Evolutionary conservation across 2,888 invertebrate genomes (phyloP).

Genomic region (Ganaspis brasiliensis): DNA sequence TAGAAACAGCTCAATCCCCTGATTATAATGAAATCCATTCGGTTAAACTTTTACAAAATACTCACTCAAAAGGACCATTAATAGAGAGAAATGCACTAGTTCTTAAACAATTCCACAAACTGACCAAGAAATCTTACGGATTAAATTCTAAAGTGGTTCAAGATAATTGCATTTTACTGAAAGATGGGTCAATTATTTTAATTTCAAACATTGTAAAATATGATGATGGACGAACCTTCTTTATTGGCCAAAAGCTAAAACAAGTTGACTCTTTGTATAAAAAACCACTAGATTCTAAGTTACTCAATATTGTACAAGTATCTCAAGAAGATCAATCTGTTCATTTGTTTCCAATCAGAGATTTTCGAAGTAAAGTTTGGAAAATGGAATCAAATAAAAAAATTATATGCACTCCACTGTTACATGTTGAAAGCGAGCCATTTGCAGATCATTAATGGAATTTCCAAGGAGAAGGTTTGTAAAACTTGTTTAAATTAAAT

Average conservation of each 20-base stretch:
- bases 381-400: too few relatives aligned
- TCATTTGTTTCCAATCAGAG: too few relatives aligned
- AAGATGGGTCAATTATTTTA: not conserved
- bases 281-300: not conserved
- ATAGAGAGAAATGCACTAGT: not conserved
- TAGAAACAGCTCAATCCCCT: not conserved
- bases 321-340: too few relatives aligned
- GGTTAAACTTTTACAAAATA: not conserved
- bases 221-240: not conserved
- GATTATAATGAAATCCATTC: not conserved
- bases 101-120: not conserved
- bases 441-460: too few relatives aligned
- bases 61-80: not conserved
- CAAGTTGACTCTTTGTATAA: not conserved
- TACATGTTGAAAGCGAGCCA: too few relatives aligned
- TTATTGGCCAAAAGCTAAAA: not conserved
- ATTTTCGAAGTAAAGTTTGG: too few relatives aligned
- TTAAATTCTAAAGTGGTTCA: not conserved
- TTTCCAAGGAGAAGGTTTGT: too few relatives aligned
- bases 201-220: not conserved
- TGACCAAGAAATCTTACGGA: not conserved
- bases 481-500: too few relatives aligned
- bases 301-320: not conserved
- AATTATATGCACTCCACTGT: too few relatives aligned
- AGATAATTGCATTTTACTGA: not conserved